Base-by-base conservation (phyloP, 2,113 vertebrate species). In the Lophius piscatorius region DNA sequence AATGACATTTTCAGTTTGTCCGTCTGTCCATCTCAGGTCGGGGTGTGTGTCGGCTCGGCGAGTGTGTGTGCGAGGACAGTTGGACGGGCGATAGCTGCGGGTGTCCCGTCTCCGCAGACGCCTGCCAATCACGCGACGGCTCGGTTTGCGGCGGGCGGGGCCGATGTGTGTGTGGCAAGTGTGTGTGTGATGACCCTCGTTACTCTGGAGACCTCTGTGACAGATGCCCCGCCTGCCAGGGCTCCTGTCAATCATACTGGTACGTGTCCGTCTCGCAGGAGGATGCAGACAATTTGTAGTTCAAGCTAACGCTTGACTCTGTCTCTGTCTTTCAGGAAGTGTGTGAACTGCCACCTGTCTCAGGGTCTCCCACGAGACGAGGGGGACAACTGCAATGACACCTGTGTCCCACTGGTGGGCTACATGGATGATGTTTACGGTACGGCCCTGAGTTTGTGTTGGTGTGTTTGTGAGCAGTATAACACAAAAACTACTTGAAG, bases 31-130 rank as follows among this genome's bases (percentile, higher is more conserved):
- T 41, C 21, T 18, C 82, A 99, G 97, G 95, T n/a, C 92, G 90
- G 9, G 97, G 97, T 14, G 91, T 90, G 80, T 99, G 97, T 81
- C 92, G 95, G 83, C 87, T 70, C 3, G 93, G 94, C 9, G 88
- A 90, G 60, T 98, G 97, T 66, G 91, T 68, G 62, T 99, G 97
- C 54, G 88, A 92, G 46, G 68, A 73, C 8, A 92, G 92, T 69
- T 99, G 95, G 96, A 93, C 93, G 62, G 95, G 96, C 6, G 94
- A 98, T 21, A 91, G 78, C 59, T 99, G 97, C 10, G 80, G 90
- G 44, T 99, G 97, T 78, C 85, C 92, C 0, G 28, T 84, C 20
- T 92, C 93, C 55, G 75, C 81, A 48, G 90, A 92, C 34, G 87
- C 87, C 67, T 99, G 97, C 71, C 76, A 91, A 63, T 92, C 93